Evolutionary conservation across 2,113 vertebrate species (phyloP), one percentile per base, ranked within the genome.

Genomic region (Cyphomyrus discorhynchus): DNA sequence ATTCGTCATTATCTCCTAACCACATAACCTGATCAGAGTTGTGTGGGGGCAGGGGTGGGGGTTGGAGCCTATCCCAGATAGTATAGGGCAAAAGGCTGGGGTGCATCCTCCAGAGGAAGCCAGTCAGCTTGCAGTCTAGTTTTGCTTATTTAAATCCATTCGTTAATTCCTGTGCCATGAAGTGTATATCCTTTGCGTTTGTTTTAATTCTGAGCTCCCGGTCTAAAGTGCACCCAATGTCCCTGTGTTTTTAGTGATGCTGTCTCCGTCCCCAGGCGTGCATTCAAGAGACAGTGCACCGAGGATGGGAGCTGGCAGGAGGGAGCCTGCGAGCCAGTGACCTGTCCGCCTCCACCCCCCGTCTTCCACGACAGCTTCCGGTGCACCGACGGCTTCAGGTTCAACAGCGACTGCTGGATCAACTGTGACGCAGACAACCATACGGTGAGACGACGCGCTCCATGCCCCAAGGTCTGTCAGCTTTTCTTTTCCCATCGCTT

Each of bases 241-340:
- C 74, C 74, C 74, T 80, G 70, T 53, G 85, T 87, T 19, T 53
- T 53, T 87, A 56, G 49, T 31, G 62, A 88, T 24, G 39, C 87
- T 88, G 58, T 27, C 66, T 89, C 66, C 70, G 2, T 89, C 91
- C 84, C 50, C 52, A 91, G 66, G 66, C 39, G 66, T 53, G 11
- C 82, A 31, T 83, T 89, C 45, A 90, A 85, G 49, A 90, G 90
- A 45, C 86, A 90, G 86, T 90, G 98, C 92, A 98, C 97, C 0
- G 97, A 99, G 52, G 98, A 99, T 0, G 98, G 98, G 90, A 97
- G 96, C 70, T 99, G 98, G 98, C 95, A 98, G 47, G 96, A 97
- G 0, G 97, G 96, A 0, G 50, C 35, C 17, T 88, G 86, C 24
- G 77, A 89, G 89, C 98, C 98, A 0, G 97, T 99, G 88, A 98